Base-by-base conservation (phyloP, 2,113 vertebrate genomes). In the Takifugu flavidus region DNA sequence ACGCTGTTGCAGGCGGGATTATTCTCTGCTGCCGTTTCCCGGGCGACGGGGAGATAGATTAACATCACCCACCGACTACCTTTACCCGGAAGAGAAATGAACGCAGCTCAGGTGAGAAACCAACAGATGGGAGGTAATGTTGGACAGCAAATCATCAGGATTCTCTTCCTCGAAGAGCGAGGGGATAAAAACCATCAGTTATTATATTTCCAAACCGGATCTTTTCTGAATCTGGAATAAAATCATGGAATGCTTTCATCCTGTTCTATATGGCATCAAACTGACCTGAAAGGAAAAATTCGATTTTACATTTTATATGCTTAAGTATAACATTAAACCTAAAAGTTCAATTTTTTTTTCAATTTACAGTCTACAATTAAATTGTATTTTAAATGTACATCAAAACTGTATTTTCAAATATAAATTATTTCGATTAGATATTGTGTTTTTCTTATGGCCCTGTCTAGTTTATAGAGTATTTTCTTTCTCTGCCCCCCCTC, bases 1-100 rank as follows among this genome's bases (percentile, higher is more conserved):
- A 15, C 34, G 15, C 73, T 54, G 77, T 55, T 72, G 70, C 47
- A 71, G 64, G 65, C 34, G 34, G 34, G 34, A 39, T 8, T 1
- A 39, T 39, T 39, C 34, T 39, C 78, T 56, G 79, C 51, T 66
- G 64, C 65, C 67, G 88, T 90, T 85, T 72, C 87, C 87, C 52
- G 74, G 86, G 85, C 72, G 80, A 89, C 89, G 13, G 70, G 68
- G 55, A 65, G 76, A 71, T 67, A 71, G 80, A 86, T 82, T 77
- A 86, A 80, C 85, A 85, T 84, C 89, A 86, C 76, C 82, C 79
- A 62, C 54, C 0, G 43, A 74, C 61, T 34, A 55, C 53, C 67
- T 67, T 59, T 3, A 80, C 67, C 78, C 85, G 74, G 80, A 72
- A 80, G 74, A 49, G n/a, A 56, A 81, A 74, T 46, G 56, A 81